Base-by-base conservation (phyloP, 2,113 vertebrate species). In the Thunnus maccoyii region DNA sequence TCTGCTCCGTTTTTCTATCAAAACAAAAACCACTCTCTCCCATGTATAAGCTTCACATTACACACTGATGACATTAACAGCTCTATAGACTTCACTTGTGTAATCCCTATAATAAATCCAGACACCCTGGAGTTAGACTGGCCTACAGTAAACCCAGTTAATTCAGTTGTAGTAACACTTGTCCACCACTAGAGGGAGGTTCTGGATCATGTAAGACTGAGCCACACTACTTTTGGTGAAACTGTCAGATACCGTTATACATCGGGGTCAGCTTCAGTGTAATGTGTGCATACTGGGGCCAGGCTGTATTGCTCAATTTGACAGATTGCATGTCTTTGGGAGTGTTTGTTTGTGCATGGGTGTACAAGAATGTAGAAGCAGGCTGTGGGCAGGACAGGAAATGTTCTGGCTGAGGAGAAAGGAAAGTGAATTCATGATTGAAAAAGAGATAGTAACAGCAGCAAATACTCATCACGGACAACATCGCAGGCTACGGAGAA, bases 381-480 rank as follows among this genome's bases (percentile, higher is more conserved):
- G 67, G 70, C 72, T 80, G 82, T 63, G 78, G 76, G 64, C 72
- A 89, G 54, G 72, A 76, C 87, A 91, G 87, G 85, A 91, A 91
- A 83, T 82, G 57, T 15, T 77, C 67, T 71, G 60, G 70, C 85
- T 84, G 88, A 74, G 71, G 78, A 90, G 78, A 77, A 63, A 89
- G 72, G 72, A 82, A 89, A 90, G 61, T 63, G 41, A 90, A 73
- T 58, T 58, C 2, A 54, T 10, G 46, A 46, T 69, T 78, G 77
- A 44, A 30, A 36, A 74, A 56, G 7, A 85, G 73, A 64, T 0
- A 20, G 63, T 25, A 17, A 30, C 56, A 84, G 70, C 72, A 30
- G 54, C 51, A 36, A 71, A 50, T 14, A 30, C 5, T 76, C 76
- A 20, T 84, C 84, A 51, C 1, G 61, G 65, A 66, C 78, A 88